Evolutionary conservation across 2,113 vertebrate species (phyloP).

Genomic region (Oenanthe oenanthe): DNA sequence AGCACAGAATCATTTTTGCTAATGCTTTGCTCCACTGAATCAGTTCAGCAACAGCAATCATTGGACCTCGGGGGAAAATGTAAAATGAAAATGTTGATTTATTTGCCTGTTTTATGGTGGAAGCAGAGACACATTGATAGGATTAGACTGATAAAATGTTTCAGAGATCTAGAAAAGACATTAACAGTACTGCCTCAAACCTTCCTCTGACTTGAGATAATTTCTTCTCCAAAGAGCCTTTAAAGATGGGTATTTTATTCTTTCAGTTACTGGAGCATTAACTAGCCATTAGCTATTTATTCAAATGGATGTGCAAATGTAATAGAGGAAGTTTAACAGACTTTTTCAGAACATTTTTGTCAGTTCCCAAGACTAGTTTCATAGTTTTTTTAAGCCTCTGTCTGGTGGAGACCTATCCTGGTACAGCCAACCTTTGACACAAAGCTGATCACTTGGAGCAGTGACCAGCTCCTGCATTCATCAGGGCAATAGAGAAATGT

Average conservation of each 20-base stretch:
- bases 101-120: constrained; percentile 39
- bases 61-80: constrained; percentile 15
- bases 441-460: not conserved
- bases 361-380: not conserved
- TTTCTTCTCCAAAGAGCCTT: constrained; percentile 5
- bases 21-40: constrained; percentile 61
- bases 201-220: not conserved
- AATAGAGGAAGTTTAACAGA: not conserved
- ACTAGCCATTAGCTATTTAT: not conserved
- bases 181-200: not conserved
- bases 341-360: not conserved
- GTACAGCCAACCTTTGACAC: not conserved
- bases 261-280: not conserved
- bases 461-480: not conserved
- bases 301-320: not conserved
- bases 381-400: not conserved
- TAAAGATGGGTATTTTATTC: not conserved
- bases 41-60: constrained; percentile 39
- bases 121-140: constrained; percentile 29
- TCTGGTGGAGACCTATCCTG: not conserved
- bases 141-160: constrained; percentile 28
- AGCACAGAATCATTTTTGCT: not conserved
- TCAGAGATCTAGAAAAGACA: not conserved
- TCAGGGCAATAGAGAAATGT: not conserved
- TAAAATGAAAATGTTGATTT: constrained; percentile 42